These are phyloP conservation scores for Exocentrus adspersus DNA, from an alignment of 2,888 invertebrate species.

Conservation along the genomic window DNA sequence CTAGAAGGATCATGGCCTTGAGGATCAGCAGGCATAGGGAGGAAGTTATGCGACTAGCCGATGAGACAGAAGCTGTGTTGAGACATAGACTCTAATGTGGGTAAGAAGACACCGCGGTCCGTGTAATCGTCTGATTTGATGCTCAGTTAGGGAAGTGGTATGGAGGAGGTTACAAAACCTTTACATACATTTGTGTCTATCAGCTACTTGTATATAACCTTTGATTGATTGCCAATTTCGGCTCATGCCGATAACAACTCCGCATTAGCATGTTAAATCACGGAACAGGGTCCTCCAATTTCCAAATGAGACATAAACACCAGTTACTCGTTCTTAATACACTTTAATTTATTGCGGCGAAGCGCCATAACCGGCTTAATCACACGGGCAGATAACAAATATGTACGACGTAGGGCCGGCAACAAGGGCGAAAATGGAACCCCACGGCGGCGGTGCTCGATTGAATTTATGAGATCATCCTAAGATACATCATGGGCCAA, in stretches of 20 bases:
- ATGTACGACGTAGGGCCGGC: slow-evolving; percentile 18
- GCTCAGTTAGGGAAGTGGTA: too few species aligned
- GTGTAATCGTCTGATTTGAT: too few species aligned
- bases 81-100: too few species aligned
- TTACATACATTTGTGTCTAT: too few species aligned
- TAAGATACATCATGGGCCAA: slow-evolving; percentile 24
- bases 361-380: slow-evolving; percentile 40
- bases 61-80: too few species aligned
- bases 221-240: too few species aligned
- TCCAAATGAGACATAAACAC: slow-evolving; percentile 37
- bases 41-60: too few species aligned
- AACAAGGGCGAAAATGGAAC: slow-evolving; percentile 33
- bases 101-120: too few species aligned
- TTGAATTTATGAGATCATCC: slow-evolving; percentile 40
- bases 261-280: slow-evolving; percentile 25
- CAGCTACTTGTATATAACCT: too few species aligned
- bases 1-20: too few species aligned
- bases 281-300: slow-evolving; percentile 30
- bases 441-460: slow-evolving; percentile 27
- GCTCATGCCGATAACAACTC: background rate
- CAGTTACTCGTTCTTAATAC: slow-evolving; percentile 43
- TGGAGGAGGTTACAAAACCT: too few species aligned
- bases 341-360: slow-evolving; percentile 42
- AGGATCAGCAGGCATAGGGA: too few species aligned
- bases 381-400: slow-evolving; percentile 40